Evolutionary conservation across 2,888 invertebrate species (phyloP).

Genomic region (Sminthurides aquaticus): DNA sequence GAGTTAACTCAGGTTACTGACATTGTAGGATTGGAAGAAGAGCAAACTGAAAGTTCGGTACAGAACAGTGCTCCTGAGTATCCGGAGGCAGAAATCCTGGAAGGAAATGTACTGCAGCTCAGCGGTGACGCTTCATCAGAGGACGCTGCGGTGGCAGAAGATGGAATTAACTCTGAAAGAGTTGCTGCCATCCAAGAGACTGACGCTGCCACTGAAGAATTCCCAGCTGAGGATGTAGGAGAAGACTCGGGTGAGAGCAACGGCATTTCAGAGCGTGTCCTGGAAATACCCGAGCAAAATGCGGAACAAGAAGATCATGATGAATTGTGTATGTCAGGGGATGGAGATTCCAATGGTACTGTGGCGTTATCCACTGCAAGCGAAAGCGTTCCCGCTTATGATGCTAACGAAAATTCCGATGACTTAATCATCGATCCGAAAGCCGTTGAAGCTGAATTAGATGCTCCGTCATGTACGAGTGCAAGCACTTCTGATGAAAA

Average conservation of each 20-base stretch:
- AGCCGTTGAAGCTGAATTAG: background rate
- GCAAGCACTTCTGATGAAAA: background rate
- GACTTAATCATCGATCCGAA: constrained; percentile 20
- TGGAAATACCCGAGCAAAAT: background rate
- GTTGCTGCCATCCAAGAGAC: no score
- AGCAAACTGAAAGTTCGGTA: background rate
- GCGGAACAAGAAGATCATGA: constrained; percentile 5
- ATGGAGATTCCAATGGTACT: background rate
- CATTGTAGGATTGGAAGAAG: background rate
- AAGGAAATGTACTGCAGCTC: background rate
- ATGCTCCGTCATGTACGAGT: background rate
- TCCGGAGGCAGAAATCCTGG: background rate
- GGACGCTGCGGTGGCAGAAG: no score
- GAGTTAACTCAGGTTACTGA: no score
- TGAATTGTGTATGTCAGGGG: background rate
- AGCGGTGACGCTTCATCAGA: no score
- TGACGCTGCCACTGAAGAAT: no score
- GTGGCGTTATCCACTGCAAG: constrained; percentile 1
- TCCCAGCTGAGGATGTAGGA: no score
- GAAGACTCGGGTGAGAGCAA: background rate
- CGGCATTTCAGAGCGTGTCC: background rate
- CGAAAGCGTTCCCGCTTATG: background rate
- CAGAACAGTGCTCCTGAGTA: background rate
- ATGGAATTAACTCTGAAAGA: no score
- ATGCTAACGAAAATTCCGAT: constrained; percentile 6